Evolutionary conservation across 2,888 invertebrate genomes (phyloP), one percentile per base, ranked within the genome.

Genomic region (Drymonia ruficornis): DNA sequence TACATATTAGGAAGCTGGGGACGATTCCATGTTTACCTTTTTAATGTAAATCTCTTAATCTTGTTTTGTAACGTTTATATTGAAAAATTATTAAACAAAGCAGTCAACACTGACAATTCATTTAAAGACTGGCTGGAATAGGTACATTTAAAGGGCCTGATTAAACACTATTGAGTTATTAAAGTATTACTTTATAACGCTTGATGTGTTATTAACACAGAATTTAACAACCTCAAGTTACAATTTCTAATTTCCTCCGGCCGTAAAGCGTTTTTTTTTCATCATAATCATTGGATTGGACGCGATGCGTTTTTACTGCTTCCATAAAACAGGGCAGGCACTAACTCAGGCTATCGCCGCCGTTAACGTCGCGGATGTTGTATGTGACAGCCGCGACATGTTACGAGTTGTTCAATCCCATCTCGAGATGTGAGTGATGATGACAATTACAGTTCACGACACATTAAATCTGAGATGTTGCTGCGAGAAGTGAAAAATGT

Each of bases 171-270:
- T n/a, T n/a, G n/a, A n/a, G n/a, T n/a, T n/a, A n/a, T n/a, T 2
- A 23, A 31, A 31, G 11, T 31, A 11, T 1, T 3, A 31, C 31
- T 11, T 36, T n/a, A n/a, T n/a, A n/a, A n/a, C n/a, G n/a, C n/a
- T n/a, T n/a, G n/a, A n/a, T n/a, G n/a, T n/a, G n/a, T n/a, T n/a
- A 4, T 0, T 36, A 36, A 36, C 11, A 9, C 1, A 36, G n/a
- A 13, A 51, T 60, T 65, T 64, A 60, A 67, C 56, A 53, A 44
- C 49, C 40, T n/a, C 50, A 62, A 52, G 57, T 58, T 55, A 51
- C 56, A 56, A 62, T 67, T 62, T 65, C 55, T 65, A 67, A 69
- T 69, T 67, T 69, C 65, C 71, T 63, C 36, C 47, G 54, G 49
- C 34, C 56, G 47, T 71, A 59, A 63, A 67, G 55, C 16, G 40